These are phyloP conservation scores for Lepidurus packardi DNA, from an alignment of 1,140 invertebrate species.

Conservation along the genomic window DNA sequence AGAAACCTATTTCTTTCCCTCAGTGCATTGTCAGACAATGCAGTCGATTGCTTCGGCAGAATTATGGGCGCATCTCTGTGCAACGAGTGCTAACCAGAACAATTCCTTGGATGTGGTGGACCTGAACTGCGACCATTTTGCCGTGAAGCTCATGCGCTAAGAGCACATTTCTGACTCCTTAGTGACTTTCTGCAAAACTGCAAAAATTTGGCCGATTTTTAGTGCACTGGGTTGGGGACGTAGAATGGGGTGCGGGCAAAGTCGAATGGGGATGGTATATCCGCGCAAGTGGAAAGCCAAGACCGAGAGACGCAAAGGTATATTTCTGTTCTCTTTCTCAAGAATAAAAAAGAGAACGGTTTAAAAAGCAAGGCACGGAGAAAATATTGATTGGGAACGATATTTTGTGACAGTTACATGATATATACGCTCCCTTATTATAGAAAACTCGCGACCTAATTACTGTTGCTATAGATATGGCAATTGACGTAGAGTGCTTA, in stretches of 20 bases:
- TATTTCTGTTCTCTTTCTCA: background rate
- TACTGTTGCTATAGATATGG: too few relatives aligned
- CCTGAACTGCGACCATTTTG: background rate
- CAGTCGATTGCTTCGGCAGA: background rate
- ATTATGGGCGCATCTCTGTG: background rate
- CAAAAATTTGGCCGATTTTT: slow-evolving; percentile 15
- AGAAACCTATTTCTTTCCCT: background rate
- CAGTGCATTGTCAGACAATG: background rate
- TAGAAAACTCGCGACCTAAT: too few relatives aligned
- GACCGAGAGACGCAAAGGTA: slow-evolving; percentile 49
- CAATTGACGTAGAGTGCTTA: too few relatives aligned
- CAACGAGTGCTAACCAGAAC: background rate
- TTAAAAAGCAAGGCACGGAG: background rate
- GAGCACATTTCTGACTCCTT: background rate
- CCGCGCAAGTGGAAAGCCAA: slow-evolving; percentile 53
- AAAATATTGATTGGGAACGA: background rate
- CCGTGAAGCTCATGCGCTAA: background rate
- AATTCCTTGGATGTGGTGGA: background rate
- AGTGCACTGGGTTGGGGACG: slow-evolving; percentile 16
- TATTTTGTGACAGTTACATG: background rate
- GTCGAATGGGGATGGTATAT: slow-evolving; percentile 54
- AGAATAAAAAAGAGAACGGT: background rate
- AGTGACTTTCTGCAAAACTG: background rate
- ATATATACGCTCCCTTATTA: too few relatives aligned
- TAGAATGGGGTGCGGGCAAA: slow-evolving; percentile 55